These are phyloP conservation scores for Stenodema calcarata DNA, from an alignment of 2,888 invertebrate species.

Conservation along the genomic window DNA sequence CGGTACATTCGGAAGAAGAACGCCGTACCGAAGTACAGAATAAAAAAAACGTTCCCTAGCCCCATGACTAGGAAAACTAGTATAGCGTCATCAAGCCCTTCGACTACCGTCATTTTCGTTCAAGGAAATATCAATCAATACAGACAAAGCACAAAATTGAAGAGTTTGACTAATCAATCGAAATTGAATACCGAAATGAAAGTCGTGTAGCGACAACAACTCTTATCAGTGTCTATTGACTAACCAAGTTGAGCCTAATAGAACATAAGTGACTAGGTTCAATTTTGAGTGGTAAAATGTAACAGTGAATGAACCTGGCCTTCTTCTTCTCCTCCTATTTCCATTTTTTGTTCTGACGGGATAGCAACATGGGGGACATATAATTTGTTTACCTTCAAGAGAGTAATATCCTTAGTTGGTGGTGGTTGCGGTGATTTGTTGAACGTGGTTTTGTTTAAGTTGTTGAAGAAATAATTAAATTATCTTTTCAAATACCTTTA, in stretches of 20 bases:
- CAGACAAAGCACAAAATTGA: background rate
- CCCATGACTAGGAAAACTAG: background rate
- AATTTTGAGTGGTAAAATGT: background rate
- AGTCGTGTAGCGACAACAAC: background rate
- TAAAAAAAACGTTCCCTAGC: background rate
- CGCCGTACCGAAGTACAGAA: background rate
- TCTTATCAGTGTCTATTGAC: background rate
- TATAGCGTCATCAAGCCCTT: background rate
- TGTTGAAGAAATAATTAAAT: too few species aligned
- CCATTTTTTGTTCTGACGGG: too few species aligned
- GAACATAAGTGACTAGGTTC: background rate
- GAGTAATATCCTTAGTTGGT: too few species aligned
- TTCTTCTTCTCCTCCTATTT: background rate
- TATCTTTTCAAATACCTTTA: too few species aligned
- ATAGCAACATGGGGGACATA: too few species aligned
- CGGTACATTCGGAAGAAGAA: background rate
- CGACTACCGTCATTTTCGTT: background rate
- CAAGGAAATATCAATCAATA: background rate
- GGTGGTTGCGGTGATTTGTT: too few species aligned
- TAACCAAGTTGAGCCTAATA: background rate
- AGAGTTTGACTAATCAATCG: background rate
- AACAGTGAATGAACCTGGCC: background rate
- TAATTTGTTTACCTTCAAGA: too few species aligned
- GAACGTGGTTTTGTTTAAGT: too few species aligned
- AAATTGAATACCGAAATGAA: background rate